Evolutionary conservation across 2,113 vertebrate species (phyloP).

Genomic region (Azemiops feae): DNA sequence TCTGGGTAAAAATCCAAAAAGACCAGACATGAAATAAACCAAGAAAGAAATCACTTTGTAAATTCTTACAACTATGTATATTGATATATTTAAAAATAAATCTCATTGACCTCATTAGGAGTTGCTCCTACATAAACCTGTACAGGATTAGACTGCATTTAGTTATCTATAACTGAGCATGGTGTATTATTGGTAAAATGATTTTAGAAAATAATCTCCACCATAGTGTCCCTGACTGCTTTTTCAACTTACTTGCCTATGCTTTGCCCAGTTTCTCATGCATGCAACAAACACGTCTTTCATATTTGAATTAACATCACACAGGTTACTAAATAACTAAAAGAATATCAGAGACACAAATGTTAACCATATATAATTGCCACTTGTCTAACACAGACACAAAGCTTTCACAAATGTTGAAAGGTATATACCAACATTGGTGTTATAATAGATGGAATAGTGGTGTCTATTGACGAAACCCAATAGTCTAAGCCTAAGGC

Average conservation of each 20-base stretch:
- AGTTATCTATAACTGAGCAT: neutral
- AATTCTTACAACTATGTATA: neutral
- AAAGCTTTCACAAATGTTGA: constrained; percentile 27
- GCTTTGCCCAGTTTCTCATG: neutral
- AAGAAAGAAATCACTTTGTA: neutral
- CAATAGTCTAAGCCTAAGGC: neutral
- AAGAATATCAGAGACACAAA: constrained; percentile 23
- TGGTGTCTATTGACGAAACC: neutral
- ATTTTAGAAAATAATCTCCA: neutral
- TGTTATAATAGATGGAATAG: neutral
- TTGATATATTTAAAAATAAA: neutral
- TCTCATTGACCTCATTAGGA: neutral
- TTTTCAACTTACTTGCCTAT: neutral
- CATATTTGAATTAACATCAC: neutral
- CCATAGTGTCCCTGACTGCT: neutral
- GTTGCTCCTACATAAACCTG: neutral
- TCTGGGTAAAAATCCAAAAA: neutral
- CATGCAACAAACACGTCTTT: constrained; percentile 6
- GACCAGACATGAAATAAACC: neutral
- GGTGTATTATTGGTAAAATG: neutral
- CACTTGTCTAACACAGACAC: constrained; percentile 26
- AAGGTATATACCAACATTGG: neutral
- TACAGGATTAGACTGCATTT: neutral
- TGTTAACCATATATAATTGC: constrained; percentile 1
- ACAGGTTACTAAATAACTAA: constrained; percentile 1